Evolutionary conservation across 2,113 vertebrate genomes (phyloP).

Genomic region (Isichthys henryi): DNA sequence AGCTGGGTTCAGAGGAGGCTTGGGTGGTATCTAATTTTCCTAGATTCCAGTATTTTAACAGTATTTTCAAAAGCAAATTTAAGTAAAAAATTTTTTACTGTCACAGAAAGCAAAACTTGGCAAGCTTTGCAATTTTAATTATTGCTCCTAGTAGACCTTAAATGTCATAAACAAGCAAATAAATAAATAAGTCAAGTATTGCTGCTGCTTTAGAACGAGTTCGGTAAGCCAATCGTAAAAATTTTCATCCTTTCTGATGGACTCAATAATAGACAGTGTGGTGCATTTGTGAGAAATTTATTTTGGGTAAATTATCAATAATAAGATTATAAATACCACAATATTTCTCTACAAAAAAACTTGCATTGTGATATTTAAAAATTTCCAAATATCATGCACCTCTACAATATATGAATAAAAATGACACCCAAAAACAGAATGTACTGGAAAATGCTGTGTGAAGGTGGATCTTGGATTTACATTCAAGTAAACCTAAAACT

Average conservation of each 20-base stretch:
- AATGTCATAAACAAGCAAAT: background rate
- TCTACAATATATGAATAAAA: no score
- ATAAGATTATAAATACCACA: background rate
- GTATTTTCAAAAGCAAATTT: background rate
- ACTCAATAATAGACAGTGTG: background rate
- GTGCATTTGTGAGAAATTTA: background rate
- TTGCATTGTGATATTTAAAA: no score
- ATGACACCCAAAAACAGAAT: background rate
- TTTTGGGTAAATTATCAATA: background rate
- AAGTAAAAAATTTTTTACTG: background rate
- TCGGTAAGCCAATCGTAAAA: background rate
- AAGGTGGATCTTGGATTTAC: background rate
- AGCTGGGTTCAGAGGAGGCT: background rate
- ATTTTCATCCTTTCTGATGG: background rate
- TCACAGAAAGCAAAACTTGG: background rate
- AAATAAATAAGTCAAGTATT: background rate
- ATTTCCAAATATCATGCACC: no score
- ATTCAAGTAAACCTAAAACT: background rate
- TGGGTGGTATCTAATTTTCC: background rate
- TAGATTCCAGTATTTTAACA: background rate
- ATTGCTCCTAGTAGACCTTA: background rate
- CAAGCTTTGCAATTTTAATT: background rate
- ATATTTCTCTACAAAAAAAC: background rate
- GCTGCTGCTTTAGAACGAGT: background rate
- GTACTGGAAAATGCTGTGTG: background rate